phyloP scores from a whole-genome alignment of 2,113 vertebrate species.

The Emydocephalus ijimae region DNA sequence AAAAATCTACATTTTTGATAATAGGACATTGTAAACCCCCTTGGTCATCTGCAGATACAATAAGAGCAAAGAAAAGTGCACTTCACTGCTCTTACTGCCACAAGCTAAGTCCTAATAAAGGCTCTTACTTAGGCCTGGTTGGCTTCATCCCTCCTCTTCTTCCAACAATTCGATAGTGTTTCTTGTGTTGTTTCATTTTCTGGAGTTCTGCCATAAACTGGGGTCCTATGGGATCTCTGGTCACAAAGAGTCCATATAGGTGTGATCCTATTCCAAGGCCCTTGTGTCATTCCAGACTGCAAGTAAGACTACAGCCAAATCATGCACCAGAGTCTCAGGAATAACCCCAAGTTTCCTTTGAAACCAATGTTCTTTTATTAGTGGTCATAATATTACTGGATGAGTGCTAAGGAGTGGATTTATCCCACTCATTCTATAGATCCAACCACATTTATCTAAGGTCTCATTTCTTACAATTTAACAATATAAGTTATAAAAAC shows the following conservation, averaged over 20 bases:
- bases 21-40: not conserved
- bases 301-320: not conserved
- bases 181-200: not conserved
- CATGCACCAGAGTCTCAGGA: not conserved
- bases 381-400: not conserved
- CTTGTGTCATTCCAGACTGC: not conserved
- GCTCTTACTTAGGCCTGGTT: not conserved
- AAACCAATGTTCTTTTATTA: not conserved
- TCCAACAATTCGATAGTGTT: not conserved
- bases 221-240: not conserved
- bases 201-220: not conserved
- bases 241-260: not conserved
- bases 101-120: not conserved
- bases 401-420: not conserved
- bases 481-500: not conserved
- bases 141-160: not conserved
- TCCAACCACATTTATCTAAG: not conserved
- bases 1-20: not conserved
- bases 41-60: not conserved
- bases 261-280: not conserved
- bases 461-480: not conserved
- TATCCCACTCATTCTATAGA: not conserved
- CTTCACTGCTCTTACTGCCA: not conserved
- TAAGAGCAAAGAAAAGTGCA: not conserved
- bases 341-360: not conserved